Evolutionary conservation across 1,140 invertebrate species (phyloP), one percentile per base, ranked within the genome.

Genomic region (Heterodera schachtii): DNA sequence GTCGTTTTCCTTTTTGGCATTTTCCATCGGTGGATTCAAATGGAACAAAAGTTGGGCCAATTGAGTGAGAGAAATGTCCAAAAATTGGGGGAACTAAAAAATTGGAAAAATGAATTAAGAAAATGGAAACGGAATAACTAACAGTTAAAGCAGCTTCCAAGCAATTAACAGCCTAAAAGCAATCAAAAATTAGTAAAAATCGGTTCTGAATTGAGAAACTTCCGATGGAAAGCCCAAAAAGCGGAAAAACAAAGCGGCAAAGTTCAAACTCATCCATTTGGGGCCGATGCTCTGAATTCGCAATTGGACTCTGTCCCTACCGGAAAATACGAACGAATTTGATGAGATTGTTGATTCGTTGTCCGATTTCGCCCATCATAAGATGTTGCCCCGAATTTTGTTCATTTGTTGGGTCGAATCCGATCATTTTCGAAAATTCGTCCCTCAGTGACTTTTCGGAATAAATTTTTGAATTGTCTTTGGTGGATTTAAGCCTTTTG

Each of bases 181-280:
- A 19, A 6, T 52, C 52, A 43, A 52, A 44, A 13, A 21, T 76
- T 76, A 21, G 21, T 2, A 13, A 8, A 76, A 60, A 4, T 31
- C 31, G 31, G 43, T 6, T 1, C 11, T 6, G 21, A 31, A 3
- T 31, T 64, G 16, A 41, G n/a, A 46, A 21, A 76, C 75, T 44
- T 78, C 77, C 13, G n/a, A 31, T 7, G 75, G 71, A 57, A 81
- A 66, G 3, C 80, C 80, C 21, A 81, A 47, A 49, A 64, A 76
- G 46, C 80, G 60, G 66, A 75, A 81, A 69, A 75, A 81, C 57
- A 81, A 76, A 21, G 80, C 80, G 49, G 80, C 80, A 71, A 81
- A 76, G 52, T 81, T 81, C 60, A 78, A 49, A 41, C 74, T 52
- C 43, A 81, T 67, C 80, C 80, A 81, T 64, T 70, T 44, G 0